These are phyloP conservation scores for Microctonus brassicae DNA, from an alignment of 2,888 invertebrate genomes.

Conservation along the genomic window DNA sequence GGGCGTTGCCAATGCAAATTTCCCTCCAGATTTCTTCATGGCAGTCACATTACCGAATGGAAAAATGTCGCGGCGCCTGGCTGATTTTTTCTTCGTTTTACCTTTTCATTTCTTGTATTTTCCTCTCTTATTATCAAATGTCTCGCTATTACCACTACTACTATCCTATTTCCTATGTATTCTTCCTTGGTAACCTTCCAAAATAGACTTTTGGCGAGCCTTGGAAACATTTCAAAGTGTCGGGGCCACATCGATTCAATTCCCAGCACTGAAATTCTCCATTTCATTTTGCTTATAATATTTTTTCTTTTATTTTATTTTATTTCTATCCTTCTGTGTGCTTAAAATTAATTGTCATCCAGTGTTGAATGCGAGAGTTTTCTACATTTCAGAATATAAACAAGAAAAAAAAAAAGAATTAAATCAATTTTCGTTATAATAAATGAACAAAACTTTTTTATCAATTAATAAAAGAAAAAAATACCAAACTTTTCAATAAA, in stretches of 20 bases:
- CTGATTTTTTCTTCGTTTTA: conserved; percentile 8
- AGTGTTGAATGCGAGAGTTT: conserved; percentile 1
- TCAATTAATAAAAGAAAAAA: too few relatives aligned
- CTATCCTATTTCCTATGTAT: not conserved
- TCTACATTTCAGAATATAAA: too few relatives aligned
- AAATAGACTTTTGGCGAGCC: conserved; percentile 31
- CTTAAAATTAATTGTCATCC: conserved; percentile 15
- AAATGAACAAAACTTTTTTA: too few relatives aligned
- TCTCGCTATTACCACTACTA: not conserved
- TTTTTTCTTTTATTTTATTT: not conserved
- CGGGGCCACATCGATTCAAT: conserved; percentile 33
- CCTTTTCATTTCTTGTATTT: not conserved
- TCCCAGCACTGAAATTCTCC: not conserved
- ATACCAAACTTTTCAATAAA: too few relatives aligned
- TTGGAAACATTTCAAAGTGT: conserved; percentile 36
- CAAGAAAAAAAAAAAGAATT: too few relatives aligned
- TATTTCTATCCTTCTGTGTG: not conserved
- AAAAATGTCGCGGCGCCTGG: conserved; percentile 19
- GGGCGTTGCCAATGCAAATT: conserved; percentile 36
- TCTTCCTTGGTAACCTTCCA: conserved; percentile 35
- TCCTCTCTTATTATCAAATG: not conserved
- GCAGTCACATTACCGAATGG: conserved; percentile 20
- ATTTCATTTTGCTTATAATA: not conserved
- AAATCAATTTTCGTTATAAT: too few relatives aligned
- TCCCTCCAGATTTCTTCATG: conserved; percentile 30